Conservation (phyloP, 2,113 vertebrate genomes). For the Nicator chloris region DNA sequence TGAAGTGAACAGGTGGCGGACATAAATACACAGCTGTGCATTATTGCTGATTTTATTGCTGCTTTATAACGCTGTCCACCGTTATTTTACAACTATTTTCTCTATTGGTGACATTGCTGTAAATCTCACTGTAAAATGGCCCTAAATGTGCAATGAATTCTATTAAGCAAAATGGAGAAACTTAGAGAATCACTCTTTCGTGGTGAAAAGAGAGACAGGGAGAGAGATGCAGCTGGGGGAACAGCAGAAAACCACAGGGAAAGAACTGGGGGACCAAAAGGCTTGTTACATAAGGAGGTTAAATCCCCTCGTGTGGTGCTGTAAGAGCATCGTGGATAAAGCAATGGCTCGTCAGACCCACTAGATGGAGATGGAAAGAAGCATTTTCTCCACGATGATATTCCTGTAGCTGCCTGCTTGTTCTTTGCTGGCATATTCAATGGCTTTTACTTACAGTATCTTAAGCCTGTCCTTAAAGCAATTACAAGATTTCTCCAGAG, state of each 20-base stretch:
- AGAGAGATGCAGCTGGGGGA: neutral
- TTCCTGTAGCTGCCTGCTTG: neutral
- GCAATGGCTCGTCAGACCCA: constrained; percentile 31
- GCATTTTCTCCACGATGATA: neutral
- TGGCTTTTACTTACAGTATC: constrained; percentile 50
- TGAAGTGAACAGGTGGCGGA: constrained; percentile 60
- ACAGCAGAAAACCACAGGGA: neutral
- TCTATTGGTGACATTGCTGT: constrained; percentile 41
- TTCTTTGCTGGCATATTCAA: neutral
- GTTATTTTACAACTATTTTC: constrained; percentile 59
- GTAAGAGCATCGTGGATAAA: neutral
- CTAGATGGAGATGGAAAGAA: constrained; percentile 72
- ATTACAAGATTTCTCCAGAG: constrained; percentile 44
- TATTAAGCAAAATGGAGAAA: neutral
- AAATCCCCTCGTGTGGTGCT: neutral
- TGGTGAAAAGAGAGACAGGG: neutral
- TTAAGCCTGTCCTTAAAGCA: constrained; percentile 44
- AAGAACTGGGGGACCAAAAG: neutral
- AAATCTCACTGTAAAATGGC: constrained; percentile 66
- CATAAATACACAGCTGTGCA: constrained; percentile 59
- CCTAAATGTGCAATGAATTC: constrained; percentile 47
- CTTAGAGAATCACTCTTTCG: neutral
- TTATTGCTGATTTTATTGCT: constrained; percentile 53
- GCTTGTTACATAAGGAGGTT: neutral
- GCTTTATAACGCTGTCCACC: constrained; percentile 46